These are phyloP conservation scores for Porites lobata DNA, from an alignment of 92 coral and sea anemone species.

Conservation along the genomic window DNA sequence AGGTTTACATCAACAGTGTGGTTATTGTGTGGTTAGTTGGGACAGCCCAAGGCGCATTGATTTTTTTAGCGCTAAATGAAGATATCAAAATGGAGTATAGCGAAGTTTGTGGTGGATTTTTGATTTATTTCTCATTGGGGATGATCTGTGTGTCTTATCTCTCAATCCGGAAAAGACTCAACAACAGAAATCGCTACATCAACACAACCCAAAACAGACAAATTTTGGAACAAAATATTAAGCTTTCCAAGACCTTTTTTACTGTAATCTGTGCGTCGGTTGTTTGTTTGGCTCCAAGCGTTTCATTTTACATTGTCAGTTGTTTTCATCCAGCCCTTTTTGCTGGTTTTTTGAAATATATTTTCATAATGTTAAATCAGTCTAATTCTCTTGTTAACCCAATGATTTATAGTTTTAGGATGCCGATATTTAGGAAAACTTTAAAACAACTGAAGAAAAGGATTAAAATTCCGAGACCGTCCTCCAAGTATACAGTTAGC, in stretches of 20 bases:
- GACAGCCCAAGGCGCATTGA: neutral
- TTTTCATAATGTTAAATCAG: neutral
- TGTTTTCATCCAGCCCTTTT: neutral
- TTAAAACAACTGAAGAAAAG: neutral
- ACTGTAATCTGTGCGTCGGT: neutral
- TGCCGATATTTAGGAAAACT: neutral
- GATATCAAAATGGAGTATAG: neutral
- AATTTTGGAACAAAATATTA: neutral
- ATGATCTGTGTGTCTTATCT: constrained; percentile 4
- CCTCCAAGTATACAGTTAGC: neutral
- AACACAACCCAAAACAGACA: neutral
- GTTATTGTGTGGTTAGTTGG: neutral
- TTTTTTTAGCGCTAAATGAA: neutral
- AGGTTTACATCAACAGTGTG: neutral
- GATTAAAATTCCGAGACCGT: neutral
- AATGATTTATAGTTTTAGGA: constrained; percentile 7
- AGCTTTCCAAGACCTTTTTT: neutral
- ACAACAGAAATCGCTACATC: neutral
- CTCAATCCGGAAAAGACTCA: constrained; percentile 4
- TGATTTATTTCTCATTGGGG: neutral
- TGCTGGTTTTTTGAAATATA: neutral
- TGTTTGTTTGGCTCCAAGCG: neutral
- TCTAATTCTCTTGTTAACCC: constrained; percentile 14
- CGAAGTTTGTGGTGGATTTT: neutral
- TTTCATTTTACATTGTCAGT: neutral